These are phyloP conservation scores for Avahi laniger DNA, from an alignment of 2,797 vertebrate genomes.

Conservation along the genomic window DNA sequence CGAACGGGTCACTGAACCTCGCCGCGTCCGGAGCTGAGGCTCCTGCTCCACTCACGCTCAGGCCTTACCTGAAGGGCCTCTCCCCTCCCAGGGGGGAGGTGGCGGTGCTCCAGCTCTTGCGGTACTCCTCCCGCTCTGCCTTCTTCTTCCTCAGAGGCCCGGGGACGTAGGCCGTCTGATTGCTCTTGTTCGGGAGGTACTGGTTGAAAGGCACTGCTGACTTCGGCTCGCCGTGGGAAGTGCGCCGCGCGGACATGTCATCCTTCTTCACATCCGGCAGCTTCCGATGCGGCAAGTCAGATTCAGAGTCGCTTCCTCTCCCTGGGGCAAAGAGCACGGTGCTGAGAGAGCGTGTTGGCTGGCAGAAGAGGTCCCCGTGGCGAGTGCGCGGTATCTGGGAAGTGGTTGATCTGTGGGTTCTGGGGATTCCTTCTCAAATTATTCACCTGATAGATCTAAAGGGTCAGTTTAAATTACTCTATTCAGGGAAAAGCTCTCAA, in stretches of 20 bases:
- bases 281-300: slow-evolving; percentile 93
- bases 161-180: slow-evolving; percentile 94
- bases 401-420: background rate
- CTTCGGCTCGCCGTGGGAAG: slow-evolving; percentile 93
- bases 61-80: slow-evolving; percentile 91
- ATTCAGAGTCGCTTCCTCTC: slow-evolving; percentile 96
- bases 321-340: slow-evolving; percentile 82
- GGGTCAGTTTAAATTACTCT: background rate
- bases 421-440: background rate
- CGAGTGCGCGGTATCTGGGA: background rate
- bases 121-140: slow-evolving; percentile 87
- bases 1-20: background rate
- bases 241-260: slow-evolving; percentile 95
- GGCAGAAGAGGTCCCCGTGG: background rate
- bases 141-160: slow-evolving; percentile 91
- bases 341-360: background rate
- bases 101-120: slow-evolving; percentile 96
- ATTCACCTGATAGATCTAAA: slow-evolving; percentile 1
- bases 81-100: slow-evolving; percentile 94
- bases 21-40: fast-evolving
- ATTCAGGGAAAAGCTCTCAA: background rate
- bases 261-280: slow-evolving; percentile 96
- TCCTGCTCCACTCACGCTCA: background rate
- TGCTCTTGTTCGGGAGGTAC: slow-evolving; percentile 97
- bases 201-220: slow-evolving; percentile 97